These are phyloP conservation scores for Drosophila ambigua DNA, from an alignment of 1,140 invertebrate species.

Conservation along the genomic window DNA sequence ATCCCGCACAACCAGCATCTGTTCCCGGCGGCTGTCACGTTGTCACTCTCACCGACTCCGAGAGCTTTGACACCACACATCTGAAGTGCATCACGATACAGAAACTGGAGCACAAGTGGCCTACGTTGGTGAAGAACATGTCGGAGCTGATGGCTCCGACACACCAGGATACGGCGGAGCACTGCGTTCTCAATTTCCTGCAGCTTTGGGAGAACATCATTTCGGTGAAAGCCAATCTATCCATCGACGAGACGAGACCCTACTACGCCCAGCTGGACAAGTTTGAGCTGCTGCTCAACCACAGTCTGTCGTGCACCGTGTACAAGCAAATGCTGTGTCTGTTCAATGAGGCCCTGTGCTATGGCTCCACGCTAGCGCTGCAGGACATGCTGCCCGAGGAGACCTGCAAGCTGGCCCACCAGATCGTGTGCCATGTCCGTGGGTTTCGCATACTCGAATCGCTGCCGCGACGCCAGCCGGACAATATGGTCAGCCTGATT, in stretches of 20 bases:
- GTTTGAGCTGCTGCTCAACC: conserved; percentile 89
- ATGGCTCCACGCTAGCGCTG: conserved; percentile 93
- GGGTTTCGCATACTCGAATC: conserved; percentile 91
- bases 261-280: conserved; percentile 93
- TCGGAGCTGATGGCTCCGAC: conserved; percentile 85
- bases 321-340: conserved; percentile 93
- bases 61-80: conserved; percentile 91
- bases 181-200: conserved; percentile 91
- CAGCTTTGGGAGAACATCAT: conserved; percentile 95
- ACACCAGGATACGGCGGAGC: conserved; percentile 86
- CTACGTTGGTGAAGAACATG: conserved; percentile 88
- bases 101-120: conserved; percentile 92
- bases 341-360: conserved; percentile 95
- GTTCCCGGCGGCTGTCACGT: conserved; percentile 86
- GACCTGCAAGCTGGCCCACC: conserved; percentile 92
- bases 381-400: conserved; percentile 94
- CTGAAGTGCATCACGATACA: conserved; percentile 94
- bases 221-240: conserved; percentile 94
- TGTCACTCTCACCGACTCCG: conserved; percentile 89
- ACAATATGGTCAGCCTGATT: conserved; percentile 85
- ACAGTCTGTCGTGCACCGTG: conserved; percentile 90
- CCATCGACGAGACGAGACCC: conserved; percentile 93
- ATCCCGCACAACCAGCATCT: conserved; percentile 11
- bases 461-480: conserved; percentile 83
- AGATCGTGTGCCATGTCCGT: conserved; percentile 93